Base-by-base conservation (phyloP, 2,888 invertebrate species). In the Acronicta alni region DNA sequence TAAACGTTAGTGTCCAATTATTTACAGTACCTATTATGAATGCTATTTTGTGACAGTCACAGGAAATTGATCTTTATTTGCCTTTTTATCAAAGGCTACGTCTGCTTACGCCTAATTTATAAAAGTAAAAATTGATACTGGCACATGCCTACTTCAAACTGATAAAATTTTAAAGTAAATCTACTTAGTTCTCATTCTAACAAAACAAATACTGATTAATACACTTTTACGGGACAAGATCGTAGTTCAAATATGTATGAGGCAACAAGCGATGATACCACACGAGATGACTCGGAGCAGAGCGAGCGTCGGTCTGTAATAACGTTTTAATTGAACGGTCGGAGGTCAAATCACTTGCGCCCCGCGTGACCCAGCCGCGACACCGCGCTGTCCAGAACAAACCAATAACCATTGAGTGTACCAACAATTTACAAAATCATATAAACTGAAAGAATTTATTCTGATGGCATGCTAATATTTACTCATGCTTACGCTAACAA, bases 311-410 rank as follows among this genome's bases (percentile, higher is more conserved):
- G 78, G 80, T 61, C 73, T 79, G 82, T 81, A 83, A 83, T 83
- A 87, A 86, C 89, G 87, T 92, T 91, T 92, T 93, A 93, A 93
- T 93, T 93, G 89, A 91, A 79, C 77, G 88, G 88, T 81, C 92
- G 87, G 92, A 93, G 93, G 93, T 93, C 94, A 92, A 93, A 94
- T 93, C 93, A 93, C 92, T 94, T 94, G 92, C 79, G 85, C 82
- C 80, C 82, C 85, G 82, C 80, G 72, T 79, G 76, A 77, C 81
- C 77, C 81, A 75, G 64, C 72, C 80, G 67, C 77, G 74, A 71
- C 80, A 66, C 77, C 58, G 65, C 60, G 48, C 57, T 30, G 62
- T 35, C 37, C 56, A 72, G 69, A 69, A 46, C 51, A 54, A 51
- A 68, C 65, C 54, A 49, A 57, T 60, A 56, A 20, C 49, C 54